Percentiles rank a stretch among this genome's conserved stretches.
These are phyloP conservation scores for Apostichopus leukothele DNA, from an alignment of 53 echinoderm and acorn worm genomes.

Conservation along the genomic window DNA sequence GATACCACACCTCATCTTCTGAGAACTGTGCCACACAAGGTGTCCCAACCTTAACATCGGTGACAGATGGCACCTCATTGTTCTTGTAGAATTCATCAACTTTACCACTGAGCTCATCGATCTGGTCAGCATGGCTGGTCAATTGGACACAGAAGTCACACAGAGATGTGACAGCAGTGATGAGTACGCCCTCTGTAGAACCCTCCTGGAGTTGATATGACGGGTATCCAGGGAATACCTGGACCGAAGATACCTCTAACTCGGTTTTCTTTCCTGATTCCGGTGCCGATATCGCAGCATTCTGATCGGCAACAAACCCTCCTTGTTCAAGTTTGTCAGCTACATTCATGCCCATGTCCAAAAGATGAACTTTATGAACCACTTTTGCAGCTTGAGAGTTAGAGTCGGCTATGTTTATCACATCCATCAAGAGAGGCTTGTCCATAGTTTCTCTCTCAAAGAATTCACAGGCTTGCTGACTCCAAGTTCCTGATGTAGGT, in stretches of 20 bases:
- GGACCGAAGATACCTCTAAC: neutral
- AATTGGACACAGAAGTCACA: conserved; percentile 75
- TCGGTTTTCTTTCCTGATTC: neutral
- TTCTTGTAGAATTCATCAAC: conserved; percentile 41
- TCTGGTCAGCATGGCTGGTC: conserved; percentile 32
- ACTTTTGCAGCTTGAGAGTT: neutral
- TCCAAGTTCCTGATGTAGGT: conserved; percentile 49
- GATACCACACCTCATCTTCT: conserved; percentile 78
- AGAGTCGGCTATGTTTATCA: conserved; percentile 23
- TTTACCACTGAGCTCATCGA: neutral
- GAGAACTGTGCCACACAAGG: conserved; percentile 79
- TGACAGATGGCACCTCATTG: conserved; percentile 6
- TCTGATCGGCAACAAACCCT: conserved; percentile 26
- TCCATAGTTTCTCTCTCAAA: conserved; percentile 60
- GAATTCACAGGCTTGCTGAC: conserved; percentile 45
- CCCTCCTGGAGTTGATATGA: conserved; percentile 16
- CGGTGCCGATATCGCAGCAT: neutral
- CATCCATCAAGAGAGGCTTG: conserved; percentile 75
- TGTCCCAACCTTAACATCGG: conserved; percentile 52
- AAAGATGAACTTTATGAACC: conserved; percentile 49
- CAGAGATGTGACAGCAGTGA: conserved; percentile 67
- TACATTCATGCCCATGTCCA: conserved; percentile 79
- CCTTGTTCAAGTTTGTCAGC: conserved; percentile 55
- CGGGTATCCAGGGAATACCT: conserved; percentile 19
- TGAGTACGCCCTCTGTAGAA: conserved; percentile 53